phyloP scores from a whole-genome alignment of 2,888 invertebrate species.

The Troilus luridus region DNA sequence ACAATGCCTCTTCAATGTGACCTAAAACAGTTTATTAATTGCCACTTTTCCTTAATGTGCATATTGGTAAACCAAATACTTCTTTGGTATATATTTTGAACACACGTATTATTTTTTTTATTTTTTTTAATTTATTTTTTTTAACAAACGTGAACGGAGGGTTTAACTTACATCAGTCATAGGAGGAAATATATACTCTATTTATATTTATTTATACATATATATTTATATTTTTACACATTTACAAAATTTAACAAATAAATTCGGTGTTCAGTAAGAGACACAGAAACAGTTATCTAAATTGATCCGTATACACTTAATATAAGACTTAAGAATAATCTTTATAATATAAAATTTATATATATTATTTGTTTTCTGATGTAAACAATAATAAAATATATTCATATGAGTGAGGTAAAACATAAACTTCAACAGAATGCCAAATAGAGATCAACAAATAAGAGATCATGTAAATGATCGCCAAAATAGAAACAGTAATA shows the following conservation, averaged over 20 bases:
- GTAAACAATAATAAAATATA: slow-evolving; percentile 37
- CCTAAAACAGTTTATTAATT: background rate
- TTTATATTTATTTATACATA: slow-evolving; percentile 42
- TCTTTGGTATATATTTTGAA: slow-evolving; percentile 57
- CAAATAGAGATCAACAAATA: slow-evolving; percentile 52
- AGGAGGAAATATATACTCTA: slow-evolving; percentile 46
- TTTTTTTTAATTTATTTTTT: background rate
- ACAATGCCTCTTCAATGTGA: background rate
- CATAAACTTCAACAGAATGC: slow-evolving; percentile 36
- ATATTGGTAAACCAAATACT: slow-evolving; percentile 48
- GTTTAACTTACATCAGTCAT: slow-evolving; percentile 53
- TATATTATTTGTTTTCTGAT: background rate
- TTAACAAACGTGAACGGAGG: slow-evolving; percentile 48
- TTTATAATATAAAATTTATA: slow-evolving; percentile 14
- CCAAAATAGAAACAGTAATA: background rate
- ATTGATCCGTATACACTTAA: slow-evolving; percentile 48
- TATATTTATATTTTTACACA: slow-evolving; percentile 39
- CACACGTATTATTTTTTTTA: slow-evolving; percentile 36
- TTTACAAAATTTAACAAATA: slow-evolving; percentile 55
- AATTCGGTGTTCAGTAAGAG: slow-evolving; percentile 51
- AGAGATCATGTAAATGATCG: slow-evolving; percentile 40
- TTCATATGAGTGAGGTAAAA: slow-evolving; percentile 23
- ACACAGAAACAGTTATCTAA: slow-evolving; percentile 34
- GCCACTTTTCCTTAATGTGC: background rate
- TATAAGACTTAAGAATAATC: slow-evolving; percentile 16